These are phyloP conservation scores for Eulemur coronatus DNA, from an alignment of 2,797 vertebrate genomes.

Conservation along the genomic window DNA sequence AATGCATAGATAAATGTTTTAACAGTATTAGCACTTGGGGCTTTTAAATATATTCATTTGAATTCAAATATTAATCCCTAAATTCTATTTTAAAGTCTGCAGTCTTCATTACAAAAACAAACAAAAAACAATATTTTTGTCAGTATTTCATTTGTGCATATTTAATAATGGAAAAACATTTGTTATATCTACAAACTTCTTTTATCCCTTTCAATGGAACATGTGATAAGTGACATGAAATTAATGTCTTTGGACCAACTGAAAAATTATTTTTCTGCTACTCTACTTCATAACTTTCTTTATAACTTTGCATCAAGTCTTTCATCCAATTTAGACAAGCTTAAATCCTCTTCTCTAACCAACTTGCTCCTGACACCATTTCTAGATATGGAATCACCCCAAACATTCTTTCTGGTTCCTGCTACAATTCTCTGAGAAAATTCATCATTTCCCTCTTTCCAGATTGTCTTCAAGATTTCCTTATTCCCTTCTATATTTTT, in stretches of 20 bases:
- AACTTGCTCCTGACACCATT: neutral
- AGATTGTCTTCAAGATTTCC: neutral
- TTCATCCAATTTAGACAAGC: neutral
- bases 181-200: neutral
- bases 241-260: neutral
- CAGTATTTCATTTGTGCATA: neutral
- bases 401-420: neutral
- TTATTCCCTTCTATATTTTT: neutral
- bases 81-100: neutral
- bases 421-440: neutral
- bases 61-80: neutral
- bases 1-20: neutral
- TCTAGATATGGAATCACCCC: neutral
- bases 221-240: neutral
- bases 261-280: neutral
- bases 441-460: neutral
- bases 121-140: neutral
- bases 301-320: neutral
- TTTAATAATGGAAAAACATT: neutral
- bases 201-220: neutral
- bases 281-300: neutral
- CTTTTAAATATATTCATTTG: conserved; percentile 33
- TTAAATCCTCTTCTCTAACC: neutral
- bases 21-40: neutral
- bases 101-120: neutral